Percentiles rank a stretch among this genome's conserved stretches.
Conservation (phyloP, 2,113 vertebrate genomes). For the Bettongia penicillata region DNA sequence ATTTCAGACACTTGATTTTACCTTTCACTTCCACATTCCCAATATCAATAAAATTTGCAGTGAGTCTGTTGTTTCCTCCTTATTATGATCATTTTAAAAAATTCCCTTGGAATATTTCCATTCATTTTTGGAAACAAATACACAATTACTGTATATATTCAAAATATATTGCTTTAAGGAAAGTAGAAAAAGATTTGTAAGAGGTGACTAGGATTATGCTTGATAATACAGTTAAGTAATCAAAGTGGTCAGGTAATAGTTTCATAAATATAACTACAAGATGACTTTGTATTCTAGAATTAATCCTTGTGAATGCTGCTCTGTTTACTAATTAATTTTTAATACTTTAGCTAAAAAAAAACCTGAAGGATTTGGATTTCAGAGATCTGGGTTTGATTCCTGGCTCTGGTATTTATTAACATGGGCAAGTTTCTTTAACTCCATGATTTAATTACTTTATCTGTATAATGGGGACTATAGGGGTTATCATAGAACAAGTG, state of each 20-base stretch:
- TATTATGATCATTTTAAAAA: background rate
- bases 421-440: background rate
- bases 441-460: background rate
- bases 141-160: slow-evolving; percentile 26
- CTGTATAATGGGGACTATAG: background rate
- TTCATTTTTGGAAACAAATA: slow-evolving; percentile 48
- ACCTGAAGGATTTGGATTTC: background rate
- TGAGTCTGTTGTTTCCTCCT: background rate
- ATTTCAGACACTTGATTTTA: background rate
- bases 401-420: background rate
- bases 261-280: slow-evolving; percentile 75
- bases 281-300: slow-evolving; percentile 64
- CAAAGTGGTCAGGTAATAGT: slow-evolving; percentile 66
- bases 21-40: background rate
- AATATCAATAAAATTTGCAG: background rate
- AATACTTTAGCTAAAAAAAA: background rate
- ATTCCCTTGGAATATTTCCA: slow-evolving; percentile 11
- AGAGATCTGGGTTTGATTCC: background rate
- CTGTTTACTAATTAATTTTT: background rate
- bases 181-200: slow-evolving; percentile 67
- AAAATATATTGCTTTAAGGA: slow-evolving; percentile 63
- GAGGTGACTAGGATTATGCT: slow-evolving; percentile 64
- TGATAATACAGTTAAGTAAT: slow-evolving; percentile 70
- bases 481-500: background rate
- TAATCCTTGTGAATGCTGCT: slow-evolving; percentile 70